A percentile compares a stretch with the other conserved stretches of the same genome.
Conservation (phyloP, 2,113 vertebrate genomes). For the Nematolebias whitei region DNA sequence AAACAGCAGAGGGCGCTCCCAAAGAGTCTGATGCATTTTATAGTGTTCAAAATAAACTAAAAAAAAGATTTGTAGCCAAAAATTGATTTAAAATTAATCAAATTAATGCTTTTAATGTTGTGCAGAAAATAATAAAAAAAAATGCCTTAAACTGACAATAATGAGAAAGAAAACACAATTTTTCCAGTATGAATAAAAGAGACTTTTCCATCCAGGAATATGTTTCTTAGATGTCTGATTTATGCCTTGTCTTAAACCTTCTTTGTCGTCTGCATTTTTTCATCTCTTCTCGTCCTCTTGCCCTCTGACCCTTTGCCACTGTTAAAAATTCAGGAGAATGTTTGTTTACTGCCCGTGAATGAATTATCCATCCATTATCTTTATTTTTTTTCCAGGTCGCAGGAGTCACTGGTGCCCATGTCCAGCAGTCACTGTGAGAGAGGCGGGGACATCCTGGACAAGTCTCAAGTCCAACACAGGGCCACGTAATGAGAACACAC, state of each 20-base stretch:
- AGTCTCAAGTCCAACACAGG: no score
- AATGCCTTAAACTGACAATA: not conserved
- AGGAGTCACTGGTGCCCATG: no score
- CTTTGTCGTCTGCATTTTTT: constrained; percentile 8
- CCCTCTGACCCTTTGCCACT: constrained; percentile 35
- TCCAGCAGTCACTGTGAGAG: no score
- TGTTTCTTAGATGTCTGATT: not conserved
- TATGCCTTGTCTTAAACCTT: not conserved
- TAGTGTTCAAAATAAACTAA: not conserved
- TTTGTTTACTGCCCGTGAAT: not conserved
- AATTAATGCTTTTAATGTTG: no score
- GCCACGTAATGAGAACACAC: no score
- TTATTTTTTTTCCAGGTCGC: no score
- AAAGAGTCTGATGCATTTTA: not conserved
- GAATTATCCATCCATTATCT: no score
- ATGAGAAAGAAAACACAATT: not conserved
- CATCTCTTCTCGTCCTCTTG: constrained; percentile 18
- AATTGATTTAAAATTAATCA: no score
- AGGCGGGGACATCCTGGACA: no score
- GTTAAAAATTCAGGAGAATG: not conserved
- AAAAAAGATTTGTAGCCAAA: not conserved
- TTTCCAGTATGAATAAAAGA: not conserved
- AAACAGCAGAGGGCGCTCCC: constrained; percentile 54
- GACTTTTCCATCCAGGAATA: not conserved
- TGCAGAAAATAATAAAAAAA: no score